A percentile compares a stretch with the other conserved stretches of the same genome.
phyloP scores from a whole-genome alignment of 2,797 vertebrate genomes.

The Rhincodon typus region DNA sequence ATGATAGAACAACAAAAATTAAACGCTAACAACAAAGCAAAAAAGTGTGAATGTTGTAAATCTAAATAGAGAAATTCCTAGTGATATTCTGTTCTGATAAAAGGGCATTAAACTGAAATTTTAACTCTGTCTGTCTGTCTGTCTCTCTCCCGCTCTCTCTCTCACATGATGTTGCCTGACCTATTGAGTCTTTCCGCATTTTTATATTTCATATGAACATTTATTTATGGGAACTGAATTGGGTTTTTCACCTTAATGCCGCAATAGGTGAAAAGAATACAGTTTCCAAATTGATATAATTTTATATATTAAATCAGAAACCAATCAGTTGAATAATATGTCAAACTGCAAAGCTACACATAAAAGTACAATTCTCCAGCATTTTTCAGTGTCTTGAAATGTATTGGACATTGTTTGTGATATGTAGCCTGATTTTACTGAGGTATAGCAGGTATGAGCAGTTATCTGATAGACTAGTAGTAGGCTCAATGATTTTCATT shows the following conservation, averaged over 20 bases:
- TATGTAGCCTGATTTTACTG: not conserved
- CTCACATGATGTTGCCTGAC: too few species aligned
- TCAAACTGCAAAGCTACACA: not conserved
- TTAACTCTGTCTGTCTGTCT: too few species aligned
- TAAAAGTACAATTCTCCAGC: not conserved
- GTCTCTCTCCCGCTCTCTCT: too few species aligned
- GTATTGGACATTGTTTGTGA: not conserved
- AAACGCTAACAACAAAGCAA: not conserved
- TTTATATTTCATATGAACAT: too few species aligned
- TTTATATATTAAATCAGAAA: not conserved
- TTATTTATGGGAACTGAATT: too few species aligned
- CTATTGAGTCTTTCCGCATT: too few species aligned
- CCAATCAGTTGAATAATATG: not conserved
- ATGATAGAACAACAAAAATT: not conserved
- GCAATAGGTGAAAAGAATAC: not conserved
- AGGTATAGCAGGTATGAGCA: not conserved
- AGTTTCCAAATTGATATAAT: not conserved
- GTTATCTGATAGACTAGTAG: not conserved
- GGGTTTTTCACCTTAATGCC: not conserved
- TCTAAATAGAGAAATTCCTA: not conserved
- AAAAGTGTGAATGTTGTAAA: not conserved
- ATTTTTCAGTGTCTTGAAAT: not conserved
- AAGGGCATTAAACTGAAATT: too few species aligned
- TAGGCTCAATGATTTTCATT: not conserved
- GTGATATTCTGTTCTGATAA: not conserved